Conservation (phyloP, 2,113 vertebrate species). For the Edolisoma coerulescens region DNA sequence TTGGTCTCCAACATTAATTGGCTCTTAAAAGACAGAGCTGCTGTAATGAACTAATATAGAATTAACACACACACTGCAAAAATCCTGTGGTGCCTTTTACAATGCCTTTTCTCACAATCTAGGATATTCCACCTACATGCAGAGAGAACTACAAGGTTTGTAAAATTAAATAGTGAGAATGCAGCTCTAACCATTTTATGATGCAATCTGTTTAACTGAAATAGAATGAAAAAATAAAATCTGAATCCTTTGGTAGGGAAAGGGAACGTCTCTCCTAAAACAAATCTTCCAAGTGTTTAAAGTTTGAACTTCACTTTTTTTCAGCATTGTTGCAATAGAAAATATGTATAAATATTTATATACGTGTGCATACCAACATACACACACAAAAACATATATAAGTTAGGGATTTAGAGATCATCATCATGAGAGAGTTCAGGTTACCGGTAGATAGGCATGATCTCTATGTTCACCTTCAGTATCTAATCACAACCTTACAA, state of each 20-base stretch:
- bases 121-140: neutral
- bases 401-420: neutral
- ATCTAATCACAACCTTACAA: neutral
- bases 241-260: neutral
- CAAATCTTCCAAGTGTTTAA: neutral
- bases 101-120: neutral
- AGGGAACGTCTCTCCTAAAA: neutral
- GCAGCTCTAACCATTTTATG: neutral
- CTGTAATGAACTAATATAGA: neutral
- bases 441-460: neutral
- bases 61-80: neutral
- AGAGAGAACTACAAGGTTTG: neutral
- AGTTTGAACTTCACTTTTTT: neutral
- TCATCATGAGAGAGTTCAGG: neutral
- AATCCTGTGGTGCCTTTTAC: neutral
- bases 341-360: neutral
- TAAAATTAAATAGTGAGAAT: neutral
- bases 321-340: neutral
- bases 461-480: neutral
- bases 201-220: neutral
- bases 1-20: neutral
- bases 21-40: neutral
- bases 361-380: neutral
- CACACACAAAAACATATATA: rapidly evolving
- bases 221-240: neutral